A percentile compares a stretch with the other conserved stretches of the same genome.
Conservation (phyloP, 1,140 invertebrate species). For the Macrosteles quadrilineatus region DNA sequence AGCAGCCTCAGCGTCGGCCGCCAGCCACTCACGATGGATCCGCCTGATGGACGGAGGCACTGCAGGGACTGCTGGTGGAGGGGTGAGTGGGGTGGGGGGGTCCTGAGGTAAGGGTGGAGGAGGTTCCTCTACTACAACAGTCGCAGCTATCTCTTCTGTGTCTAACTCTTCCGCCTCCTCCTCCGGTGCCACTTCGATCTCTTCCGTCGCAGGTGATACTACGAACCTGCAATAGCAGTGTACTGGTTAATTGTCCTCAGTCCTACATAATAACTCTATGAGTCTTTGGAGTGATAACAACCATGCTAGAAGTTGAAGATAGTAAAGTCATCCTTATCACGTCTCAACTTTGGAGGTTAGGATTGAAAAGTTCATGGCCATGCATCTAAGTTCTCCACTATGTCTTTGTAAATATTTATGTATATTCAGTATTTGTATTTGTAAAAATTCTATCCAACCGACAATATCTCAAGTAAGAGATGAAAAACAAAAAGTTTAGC, state of each 20-base stretch:
- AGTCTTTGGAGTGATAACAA: no score
- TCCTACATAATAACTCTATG: neutral
- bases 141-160: neutral
- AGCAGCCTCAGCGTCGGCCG: constrained; percentile 34
- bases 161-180: constrained; percentile 27
- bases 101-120: constrained; percentile 18
- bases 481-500: no score
- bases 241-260: no score
- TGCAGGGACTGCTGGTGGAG: neutral
- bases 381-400: no score
- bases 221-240: constrained; percentile 41
- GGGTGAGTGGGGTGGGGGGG: neutral
- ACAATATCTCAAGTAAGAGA: no score
- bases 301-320: no score
- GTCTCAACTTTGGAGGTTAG: no score
- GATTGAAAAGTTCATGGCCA: no score
- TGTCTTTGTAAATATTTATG: no score
- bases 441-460: no score
- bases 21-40: constrained; percentile 36
- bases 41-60: neutral
- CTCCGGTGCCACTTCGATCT: constrained; percentile 14
- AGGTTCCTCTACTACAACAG: constrained; percentile 6
- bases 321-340: no score
- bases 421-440: no score
- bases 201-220: constrained; percentile 35